Percentiles rank a stretch among this genome's conserved stretches.
These are phyloP conservation scores for Tragopan temminckii DNA, from an alignment of 2,797 vertebrate species.

Conservation along the genomic window DNA sequence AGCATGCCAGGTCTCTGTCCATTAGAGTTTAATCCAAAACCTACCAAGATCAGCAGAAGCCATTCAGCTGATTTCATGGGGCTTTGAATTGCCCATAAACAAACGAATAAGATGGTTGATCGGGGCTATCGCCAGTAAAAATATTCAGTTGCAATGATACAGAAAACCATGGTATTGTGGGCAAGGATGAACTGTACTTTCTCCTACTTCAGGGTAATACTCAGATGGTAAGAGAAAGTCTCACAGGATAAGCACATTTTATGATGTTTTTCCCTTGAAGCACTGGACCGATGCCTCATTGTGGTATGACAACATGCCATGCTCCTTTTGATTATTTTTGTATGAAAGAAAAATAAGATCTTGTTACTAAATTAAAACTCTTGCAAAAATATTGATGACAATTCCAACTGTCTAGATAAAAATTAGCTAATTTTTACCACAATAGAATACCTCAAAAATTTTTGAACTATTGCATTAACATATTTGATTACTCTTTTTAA, in stretches of 20 bases:
- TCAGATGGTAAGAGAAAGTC: background rate
- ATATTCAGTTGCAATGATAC: background rate
- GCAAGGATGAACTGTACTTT: background rate
- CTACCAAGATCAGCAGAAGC: background rate
- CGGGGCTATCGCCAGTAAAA: background rate
- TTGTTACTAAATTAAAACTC: background rate
- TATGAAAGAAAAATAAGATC: background rate
- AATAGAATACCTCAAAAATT: background rate
- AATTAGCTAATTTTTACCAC: background rate
- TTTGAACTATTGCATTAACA: background rate
- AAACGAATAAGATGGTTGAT: background rate
- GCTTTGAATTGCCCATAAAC: background rate
- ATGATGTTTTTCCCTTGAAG: background rate
- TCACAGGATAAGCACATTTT: background rate
- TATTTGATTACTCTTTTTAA: background rate
- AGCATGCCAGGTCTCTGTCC: background rate
- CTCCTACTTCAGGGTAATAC: background rate
- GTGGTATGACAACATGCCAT: background rate
- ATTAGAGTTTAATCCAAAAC: background rate
- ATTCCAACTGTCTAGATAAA: background rate
- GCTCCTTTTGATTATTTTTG: background rate
- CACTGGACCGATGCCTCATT: background rate
- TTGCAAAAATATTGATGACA: background rate
- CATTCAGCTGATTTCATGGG: background rate
- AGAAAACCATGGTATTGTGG: background rate